These are phyloP conservation scores for Zaprionus nigranus DNA, from an alignment of 1,140 invertebrate species.

Conservation along the genomic window DNA sequence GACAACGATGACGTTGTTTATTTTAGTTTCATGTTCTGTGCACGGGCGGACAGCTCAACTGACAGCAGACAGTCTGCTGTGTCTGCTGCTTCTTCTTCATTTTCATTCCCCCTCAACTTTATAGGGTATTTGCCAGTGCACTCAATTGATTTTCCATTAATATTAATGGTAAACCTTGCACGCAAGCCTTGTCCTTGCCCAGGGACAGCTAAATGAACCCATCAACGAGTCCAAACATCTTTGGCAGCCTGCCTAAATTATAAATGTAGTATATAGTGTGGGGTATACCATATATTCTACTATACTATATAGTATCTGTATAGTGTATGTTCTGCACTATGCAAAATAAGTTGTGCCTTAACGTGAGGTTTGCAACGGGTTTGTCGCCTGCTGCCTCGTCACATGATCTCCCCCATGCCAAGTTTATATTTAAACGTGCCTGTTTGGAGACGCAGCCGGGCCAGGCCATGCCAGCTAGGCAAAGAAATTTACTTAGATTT, in stretches of 20 bases:
- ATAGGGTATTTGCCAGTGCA: slow-evolving; percentile 58
- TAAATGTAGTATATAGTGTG: not conserved
- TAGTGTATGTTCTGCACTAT: slow-evolving; percentile 2
- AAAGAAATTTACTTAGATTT: slow-evolving; percentile 42
- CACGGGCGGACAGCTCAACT: slow-evolving; percentile 71
- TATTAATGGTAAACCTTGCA: slow-evolving; percentile 67
- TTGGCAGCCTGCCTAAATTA: slow-evolving; percentile 16
- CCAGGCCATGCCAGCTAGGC: slow-evolving; percentile 15
- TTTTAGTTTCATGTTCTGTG: slow-evolving; percentile 76
- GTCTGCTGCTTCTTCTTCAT: slow-evolving; percentile 10
- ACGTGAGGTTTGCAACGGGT: not conserved
- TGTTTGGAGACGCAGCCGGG: slow-evolving; percentile 62
- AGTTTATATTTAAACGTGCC: slow-evolving; percentile 73
- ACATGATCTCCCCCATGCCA: slow-evolving; percentile 81
- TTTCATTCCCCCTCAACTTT: slow-evolving; percentile 19
- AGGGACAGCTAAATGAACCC: slow-evolving; percentile 51
- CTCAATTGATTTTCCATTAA: slow-evolving; percentile 74
- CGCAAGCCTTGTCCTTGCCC: slow-evolving; percentile 68
- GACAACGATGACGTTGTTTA: slow-evolving; percentile 59
- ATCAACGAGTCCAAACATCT: slow-evolving; percentile 10
- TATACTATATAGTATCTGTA: not conserved
- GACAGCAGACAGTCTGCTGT: slow-evolving; percentile 1
- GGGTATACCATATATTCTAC: too few relatives aligned
- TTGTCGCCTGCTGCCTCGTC: slow-evolving; percentile 51
- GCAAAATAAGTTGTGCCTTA: not conserved